phyloP scores from a whole-genome alignment of 23 tunicate genomes.

The Oikopleura dioica region DNA sequence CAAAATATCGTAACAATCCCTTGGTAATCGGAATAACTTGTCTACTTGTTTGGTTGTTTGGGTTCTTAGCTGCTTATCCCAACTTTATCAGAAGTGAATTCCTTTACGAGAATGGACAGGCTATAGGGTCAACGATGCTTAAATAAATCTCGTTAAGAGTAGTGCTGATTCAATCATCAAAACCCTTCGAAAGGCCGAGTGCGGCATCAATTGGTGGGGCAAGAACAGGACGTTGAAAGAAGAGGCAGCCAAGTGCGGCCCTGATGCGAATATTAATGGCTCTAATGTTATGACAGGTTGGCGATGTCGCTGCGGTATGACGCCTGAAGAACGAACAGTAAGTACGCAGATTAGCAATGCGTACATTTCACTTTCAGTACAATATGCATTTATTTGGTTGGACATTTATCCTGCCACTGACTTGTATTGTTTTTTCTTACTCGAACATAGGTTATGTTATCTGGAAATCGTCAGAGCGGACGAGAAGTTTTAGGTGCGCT shows the following conservation, averaged over 20 bases:
- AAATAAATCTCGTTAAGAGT: no score
- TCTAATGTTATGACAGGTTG: not conserved
- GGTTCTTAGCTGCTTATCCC: not conserved
- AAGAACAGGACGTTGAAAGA: not conserved
- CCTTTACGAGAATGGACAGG: no score
- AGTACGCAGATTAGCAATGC: not conserved
- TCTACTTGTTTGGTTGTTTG: constrained; percentile 6
- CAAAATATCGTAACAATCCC: no score
- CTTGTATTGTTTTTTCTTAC: not conserved
- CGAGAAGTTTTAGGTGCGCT: not conserved
- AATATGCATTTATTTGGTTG: constrained; percentile 1
- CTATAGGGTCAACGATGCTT: no score
- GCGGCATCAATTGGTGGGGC: constrained; percentile 10
- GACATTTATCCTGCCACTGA: not conserved
- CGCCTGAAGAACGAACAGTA: not conserved
- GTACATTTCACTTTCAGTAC: constrained; percentile 5
- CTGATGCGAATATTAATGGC: not conserved
- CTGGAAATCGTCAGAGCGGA: constrained; percentile 6
- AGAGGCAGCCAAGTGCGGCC: not conserved
- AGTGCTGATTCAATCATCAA: no score
- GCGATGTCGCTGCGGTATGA: constrained; percentile 10
- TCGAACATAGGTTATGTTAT: constrained; percentile 4
- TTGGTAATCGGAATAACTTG: no score
- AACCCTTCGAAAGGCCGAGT: not conserved
- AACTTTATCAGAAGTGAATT: not conserved